A percentile compares a stretch with the other conserved stretches of the same genome.
These are phyloP conservation scores for Xiphophorus maculatus DNA, from an alignment of 2,113 vertebrate species.

Conservation along the genomic window DNA sequence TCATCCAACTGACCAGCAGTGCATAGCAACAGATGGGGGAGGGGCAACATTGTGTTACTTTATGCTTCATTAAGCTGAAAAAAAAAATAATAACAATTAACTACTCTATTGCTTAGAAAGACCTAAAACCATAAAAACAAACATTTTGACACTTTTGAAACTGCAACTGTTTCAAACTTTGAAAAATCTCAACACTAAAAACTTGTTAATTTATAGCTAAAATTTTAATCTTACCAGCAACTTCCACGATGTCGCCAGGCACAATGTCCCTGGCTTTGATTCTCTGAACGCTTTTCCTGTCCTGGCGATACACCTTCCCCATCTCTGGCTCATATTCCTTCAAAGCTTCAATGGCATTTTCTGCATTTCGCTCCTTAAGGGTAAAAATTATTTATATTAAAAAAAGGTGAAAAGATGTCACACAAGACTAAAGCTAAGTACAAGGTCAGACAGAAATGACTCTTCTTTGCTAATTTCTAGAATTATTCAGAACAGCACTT, in stretches of 20 bases:
- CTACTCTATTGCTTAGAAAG: too few species aligned
- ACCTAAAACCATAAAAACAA: too few species aligned
- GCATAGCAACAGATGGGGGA: too few species aligned
- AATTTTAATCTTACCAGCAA: slow-evolving; percentile 86
- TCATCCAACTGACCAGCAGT: too few species aligned
- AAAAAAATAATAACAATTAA: too few species aligned
- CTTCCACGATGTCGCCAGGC: slow-evolving; percentile 96
- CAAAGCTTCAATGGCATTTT: slow-evolving; percentile 98
- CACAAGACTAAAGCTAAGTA: neutral
- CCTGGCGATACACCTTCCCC: slow-evolving; percentile 98
- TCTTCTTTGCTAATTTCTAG: neutral
- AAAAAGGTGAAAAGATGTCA: neutral
- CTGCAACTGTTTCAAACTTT: too few species aligned
- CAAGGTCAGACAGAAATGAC: neutral
- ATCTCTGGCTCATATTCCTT: slow-evolving; percentile 99
- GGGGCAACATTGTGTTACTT: too few species aligned
- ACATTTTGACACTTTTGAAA: too few species aligned
- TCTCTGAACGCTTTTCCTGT: slow-evolving; percentile 95
- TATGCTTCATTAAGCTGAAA: too few species aligned
- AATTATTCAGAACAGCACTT: neutral
- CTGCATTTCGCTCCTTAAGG: slow-evolving; percentile 94
- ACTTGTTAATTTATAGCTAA: neutral
- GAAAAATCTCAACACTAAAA: too few species aligned
- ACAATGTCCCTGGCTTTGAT: slow-evolving; percentile 98
- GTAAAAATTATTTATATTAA: neutral